Evolutionary conservation across 2,797 vertebrate species (phyloP).

Genomic region (Echiichthys vipera): DNA sequence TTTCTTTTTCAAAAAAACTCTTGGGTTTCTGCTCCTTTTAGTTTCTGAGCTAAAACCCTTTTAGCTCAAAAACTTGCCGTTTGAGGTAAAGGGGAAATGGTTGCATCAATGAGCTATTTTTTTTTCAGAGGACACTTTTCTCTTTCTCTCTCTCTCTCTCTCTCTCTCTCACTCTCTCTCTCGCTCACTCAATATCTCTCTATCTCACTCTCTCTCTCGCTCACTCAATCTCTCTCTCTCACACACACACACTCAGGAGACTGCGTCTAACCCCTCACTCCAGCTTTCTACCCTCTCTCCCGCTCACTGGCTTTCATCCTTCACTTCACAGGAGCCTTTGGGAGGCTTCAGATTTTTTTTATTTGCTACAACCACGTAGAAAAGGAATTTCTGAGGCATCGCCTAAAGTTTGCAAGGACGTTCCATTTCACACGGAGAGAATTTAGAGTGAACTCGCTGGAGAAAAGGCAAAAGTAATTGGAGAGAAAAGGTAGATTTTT

Average conservation of each 20-base stretch:
- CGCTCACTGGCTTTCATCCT: conserved; percentile 81
- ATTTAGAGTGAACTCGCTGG: conserved; percentile 21
- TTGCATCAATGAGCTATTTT: conserved; percentile 78
- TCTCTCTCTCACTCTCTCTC: conserved; percentile 26
- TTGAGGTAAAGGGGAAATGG: conserved; percentile 79
- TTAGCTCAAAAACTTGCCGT: conserved; percentile 62
- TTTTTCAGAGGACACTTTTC: conserved; percentile 68
- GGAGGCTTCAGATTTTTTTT: conserved; percentile 74
- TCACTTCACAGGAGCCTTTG: conserved; percentile 78
- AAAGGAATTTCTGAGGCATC: conserved; percentile 71
- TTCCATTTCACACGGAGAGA: conserved; percentile 62
- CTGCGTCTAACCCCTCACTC: conserved; percentile 76
- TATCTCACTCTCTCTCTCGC: conserved; percentile 26
- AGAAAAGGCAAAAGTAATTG: conserved; percentile 59
- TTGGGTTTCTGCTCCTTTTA: conserved; percentile 59
- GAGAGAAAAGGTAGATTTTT: conserved; percentile 21
- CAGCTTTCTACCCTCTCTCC: conserved; percentile 74
- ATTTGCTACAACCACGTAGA: conserved; percentile 73
- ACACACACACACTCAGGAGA: conserved; percentile 68
- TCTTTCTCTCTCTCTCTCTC: conserved; percentile 29
- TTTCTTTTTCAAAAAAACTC: conserved; percentile 62
- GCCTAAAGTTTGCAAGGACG: conserved; percentile 81
- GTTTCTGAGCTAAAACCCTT: too few species aligned
- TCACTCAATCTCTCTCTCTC: conserved; percentile 32
- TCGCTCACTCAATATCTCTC: too few species aligned